Conservation (phyloP, 2,797 vertebrate species). For the Peromyscus attwateri region DNA sequence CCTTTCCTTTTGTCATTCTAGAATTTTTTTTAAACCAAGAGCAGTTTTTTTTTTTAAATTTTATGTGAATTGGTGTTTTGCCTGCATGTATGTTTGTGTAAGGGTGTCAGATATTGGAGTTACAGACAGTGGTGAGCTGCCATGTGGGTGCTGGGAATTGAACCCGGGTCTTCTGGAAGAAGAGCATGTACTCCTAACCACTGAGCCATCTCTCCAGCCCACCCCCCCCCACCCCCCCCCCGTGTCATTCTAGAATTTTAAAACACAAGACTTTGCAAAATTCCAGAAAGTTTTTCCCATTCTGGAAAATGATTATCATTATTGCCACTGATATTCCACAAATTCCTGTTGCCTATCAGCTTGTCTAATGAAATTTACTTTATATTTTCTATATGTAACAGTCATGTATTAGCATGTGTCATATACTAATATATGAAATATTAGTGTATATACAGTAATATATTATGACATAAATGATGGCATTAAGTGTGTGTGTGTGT, state of each 20-base stretch:
- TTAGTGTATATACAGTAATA: not conserved
- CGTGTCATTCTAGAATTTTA: slow-evolving; percentile 2
- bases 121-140: too few species aligned
- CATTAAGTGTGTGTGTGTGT: not conserved
- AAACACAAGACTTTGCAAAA: not conserved
- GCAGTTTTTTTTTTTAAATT: too few species aligned
- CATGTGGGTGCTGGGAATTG: too few species aligned
- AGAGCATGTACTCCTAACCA: too few species aligned
- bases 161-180: too few species aligned
- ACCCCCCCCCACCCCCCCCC: too few species aligned
- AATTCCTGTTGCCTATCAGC: not conserved
- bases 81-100: too few species aligned
- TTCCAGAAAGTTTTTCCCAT: slow-evolving; percentile 41
- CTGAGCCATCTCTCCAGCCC: too few species aligned
- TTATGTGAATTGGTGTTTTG: too few species aligned
- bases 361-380: not conserved
- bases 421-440: not conserved
- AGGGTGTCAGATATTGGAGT: too few species aligned
- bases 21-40: not conserved
- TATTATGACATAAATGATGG: not conserved
- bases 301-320: slow-evolving; percentile 28
- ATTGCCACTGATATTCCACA: slow-evolving; percentile 21
- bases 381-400: not conserved
- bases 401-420: not conserved
- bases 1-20: not conserved